These are phyloP conservation scores for Rhyzopertha dominica DNA, from an alignment of 1,140 invertebrate genomes.

Conservation along the genomic window DNA sequence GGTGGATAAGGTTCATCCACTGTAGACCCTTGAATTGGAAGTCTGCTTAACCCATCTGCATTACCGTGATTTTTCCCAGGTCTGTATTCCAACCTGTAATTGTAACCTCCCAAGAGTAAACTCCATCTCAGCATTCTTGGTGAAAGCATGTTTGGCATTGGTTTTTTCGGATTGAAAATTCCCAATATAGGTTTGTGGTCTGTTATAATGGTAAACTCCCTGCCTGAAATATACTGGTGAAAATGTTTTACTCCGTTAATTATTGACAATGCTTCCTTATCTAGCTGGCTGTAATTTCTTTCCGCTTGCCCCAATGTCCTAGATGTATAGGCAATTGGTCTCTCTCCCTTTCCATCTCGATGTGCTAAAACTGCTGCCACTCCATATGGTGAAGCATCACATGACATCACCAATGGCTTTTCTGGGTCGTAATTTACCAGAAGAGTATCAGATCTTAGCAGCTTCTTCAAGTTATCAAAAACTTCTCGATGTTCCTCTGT, in stretches of 20 bases:
- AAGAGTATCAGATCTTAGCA: slow-evolving; percentile 26
- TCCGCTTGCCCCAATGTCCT: slow-evolving; percentile 44
- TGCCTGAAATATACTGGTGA: slow-evolving; percentile 29
- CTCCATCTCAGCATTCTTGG: slow-evolving; percentile 37
- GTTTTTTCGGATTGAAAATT: slow-evolving; percentile 1
- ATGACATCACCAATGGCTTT: slow-evolving; percentile 16
- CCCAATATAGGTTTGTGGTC: slow-evolving; percentile 31
- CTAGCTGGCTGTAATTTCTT: slow-evolving; percentile 48
- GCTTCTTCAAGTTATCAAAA: slow-evolving; percentile 27
- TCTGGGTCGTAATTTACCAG: slow-evolving; percentile 20
- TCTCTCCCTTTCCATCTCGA: slow-evolving; percentile 34
- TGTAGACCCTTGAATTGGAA: slow-evolving; percentile 22
- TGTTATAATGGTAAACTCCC: slow-evolving; percentile 17
- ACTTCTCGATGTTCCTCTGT: slow-evolving; percentile 18
- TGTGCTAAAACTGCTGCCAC: slow-evolving; percentile 24
- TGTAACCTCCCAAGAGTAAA: slow-evolving; percentile 32
- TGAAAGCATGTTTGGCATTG: slow-evolving; percentile 18
- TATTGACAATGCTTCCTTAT: slow-evolving; percentile 52
- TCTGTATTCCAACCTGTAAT: slow-evolving; percentile 33
- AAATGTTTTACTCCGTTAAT: slow-evolving; percentile 51
- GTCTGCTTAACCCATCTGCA: slow-evolving; percentile 32
- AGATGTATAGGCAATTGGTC: slow-evolving; percentile 47
- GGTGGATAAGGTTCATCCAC: slow-evolving; percentile 26
- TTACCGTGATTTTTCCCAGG: slow-evolving; percentile 9
- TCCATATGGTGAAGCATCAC: slow-evolving; percentile 24